Base-by-base conservation (phyloP, 2,113 vertebrate species). In the Thermophis baileyi region DNA sequence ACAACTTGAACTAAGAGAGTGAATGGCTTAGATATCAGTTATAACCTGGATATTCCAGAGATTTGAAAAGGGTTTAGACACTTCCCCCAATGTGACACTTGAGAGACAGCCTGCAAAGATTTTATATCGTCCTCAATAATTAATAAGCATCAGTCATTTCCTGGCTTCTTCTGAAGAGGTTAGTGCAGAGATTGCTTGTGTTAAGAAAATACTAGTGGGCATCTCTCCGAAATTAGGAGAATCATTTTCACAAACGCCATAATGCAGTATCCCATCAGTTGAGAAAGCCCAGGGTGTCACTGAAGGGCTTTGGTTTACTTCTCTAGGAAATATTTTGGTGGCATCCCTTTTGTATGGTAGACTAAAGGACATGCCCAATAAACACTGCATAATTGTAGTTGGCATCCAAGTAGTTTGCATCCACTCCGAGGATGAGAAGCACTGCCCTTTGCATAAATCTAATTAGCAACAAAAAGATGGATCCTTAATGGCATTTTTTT, bases 341-440 rank as follows among this genome's bases (percentile, higher is more conserved):
- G 60, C 94, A 94, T 1, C 69, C 95, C 1, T 25, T 93, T n/a
- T 95, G 95, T 96, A 94, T 63, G 87, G 88, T 94, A 40, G 85
- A 96, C 94, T 92, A n/a, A 95, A 92, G 1, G 74, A 0, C 27
- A 90, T 92, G 85, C 87, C 91, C 95, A 89, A 90, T 92, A 57
- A 92, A 95, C 96, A 93, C 91, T 96, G 50, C 91, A 81, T 94
- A 96, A 94, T 1, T 93, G 89, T 94, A 94, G 94, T 55, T 93
- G 92, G 88, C 87, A 94, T 55, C 55, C 95, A 96, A n/a, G 89
- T 94, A 95, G 92, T 95, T 96, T 95, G 91, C 74, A 91, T 51
- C 94, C 94, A 94, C 51, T 91, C 8, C 93, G 24, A 85, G 95
- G 27, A 96, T 91, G 94, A 94, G 85, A 93, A 93, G 12, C 18